Base-by-base conservation (phyloP, 1,140 invertebrate genomes). In the Stenopsyche tienmushanensis region DNA sequence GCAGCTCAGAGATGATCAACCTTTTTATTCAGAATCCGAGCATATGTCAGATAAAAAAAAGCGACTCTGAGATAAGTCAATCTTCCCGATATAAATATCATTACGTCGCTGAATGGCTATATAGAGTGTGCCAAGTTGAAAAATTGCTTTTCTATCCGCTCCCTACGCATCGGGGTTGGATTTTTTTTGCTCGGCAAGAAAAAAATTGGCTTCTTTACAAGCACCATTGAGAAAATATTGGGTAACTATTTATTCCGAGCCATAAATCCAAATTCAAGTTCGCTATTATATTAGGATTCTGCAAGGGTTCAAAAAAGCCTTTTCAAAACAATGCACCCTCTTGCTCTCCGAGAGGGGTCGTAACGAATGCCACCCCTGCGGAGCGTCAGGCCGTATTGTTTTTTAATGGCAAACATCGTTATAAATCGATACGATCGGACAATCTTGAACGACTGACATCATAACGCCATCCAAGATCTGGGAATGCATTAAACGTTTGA, bases 261-360 rank as follows among this genome's bases (percentile, higher is more conserved):
- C 63, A 69, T 69, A 69, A 69, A 69, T 69, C 64, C 64, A 57
- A 69, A 69, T 65, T 69, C 67, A 60, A 65, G 67, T 69, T 63
- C 64, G 52, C 59, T 63, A 45, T 69, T 69, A 65, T 69, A 60
- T 65, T 47, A 65, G 52, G 67, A 45, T 42, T 44, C 34, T 23
- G 60, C 50, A 41, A 34, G 60, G 60, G 60, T 13, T 44, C 8
- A 52, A 62, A 62, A 62, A 44, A 20, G 29, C 60, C 47, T 39
- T n/a, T 53, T 23, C 20, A 53, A 62, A 62, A 52, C 45, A 52
- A 44, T 39, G 26, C 47, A 53, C 47, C 60, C 60, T 53, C 60
- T 62, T 24, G n/a, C 25, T 8, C 29, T 18, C 25, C 45, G 17
- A n/a, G 21, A n/a, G 15, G 41, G 57, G 41, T 21, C 10, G 23